Conservation (phyloP, 2,797 vertebrate genomes). For the Sebastes reedi region DNA sequence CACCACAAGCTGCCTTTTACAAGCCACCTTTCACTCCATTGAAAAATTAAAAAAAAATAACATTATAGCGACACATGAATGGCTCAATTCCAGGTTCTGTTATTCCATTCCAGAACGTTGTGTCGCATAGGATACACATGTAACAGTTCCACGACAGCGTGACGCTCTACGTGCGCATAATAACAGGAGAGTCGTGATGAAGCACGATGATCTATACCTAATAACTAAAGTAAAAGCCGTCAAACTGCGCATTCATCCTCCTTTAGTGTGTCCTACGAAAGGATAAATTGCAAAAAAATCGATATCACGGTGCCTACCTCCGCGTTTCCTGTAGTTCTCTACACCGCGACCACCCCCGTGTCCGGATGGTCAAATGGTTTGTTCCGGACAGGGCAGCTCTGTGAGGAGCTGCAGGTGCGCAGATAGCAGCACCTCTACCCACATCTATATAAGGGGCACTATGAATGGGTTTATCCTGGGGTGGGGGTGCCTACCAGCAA, state of each 20-base stretch:
- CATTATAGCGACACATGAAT: background rate
- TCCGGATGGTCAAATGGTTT: slow-evolving; percentile 28
- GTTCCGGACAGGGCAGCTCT: slow-evolving; percentile 1
- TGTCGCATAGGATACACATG: background rate
- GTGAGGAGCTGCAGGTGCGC: background rate
- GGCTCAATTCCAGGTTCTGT: rapidly evolving
- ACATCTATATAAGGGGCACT: background rate
- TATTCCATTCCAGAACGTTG: too few species aligned
- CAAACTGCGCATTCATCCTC: rapidly evolving
- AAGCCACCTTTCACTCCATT: background rate
- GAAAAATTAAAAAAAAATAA: background rate
- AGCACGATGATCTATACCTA: background rate
- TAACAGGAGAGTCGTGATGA: background rate
- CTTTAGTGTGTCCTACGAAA: rapidly evolving
- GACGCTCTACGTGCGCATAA: background rate
- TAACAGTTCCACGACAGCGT: background rate
- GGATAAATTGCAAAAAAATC: background rate
- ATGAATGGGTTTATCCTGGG: background rate
- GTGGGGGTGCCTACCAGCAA: background rate
- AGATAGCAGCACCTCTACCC: background rate
- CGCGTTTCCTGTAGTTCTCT: background rate
- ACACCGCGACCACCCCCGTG: slow-evolving; percentile 21
- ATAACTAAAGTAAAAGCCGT: rapidly evolving
- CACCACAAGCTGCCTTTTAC: background rate
- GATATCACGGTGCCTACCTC: slow-evolving; percentile 52